Evolutionary conservation across 64 coral and sea anemone genomes (phyloP).

Genomic region (Actinia equina): DNA sequence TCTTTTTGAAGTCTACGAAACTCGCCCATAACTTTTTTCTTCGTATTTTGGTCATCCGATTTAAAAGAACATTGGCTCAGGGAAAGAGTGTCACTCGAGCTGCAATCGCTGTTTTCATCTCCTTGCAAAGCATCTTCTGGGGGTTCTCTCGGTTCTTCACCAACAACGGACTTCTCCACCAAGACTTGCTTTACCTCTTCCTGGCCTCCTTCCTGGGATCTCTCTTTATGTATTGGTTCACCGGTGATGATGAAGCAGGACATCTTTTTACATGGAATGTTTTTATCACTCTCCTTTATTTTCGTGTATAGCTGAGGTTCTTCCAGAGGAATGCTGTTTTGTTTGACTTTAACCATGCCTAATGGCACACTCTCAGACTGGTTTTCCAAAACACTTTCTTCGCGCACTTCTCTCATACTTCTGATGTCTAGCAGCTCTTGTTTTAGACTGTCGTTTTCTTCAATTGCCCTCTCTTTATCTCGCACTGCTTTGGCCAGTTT

Average conservation of each 20-base stretch:
- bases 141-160: not conserved
- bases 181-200: not conserved
- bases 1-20: constrained; percentile 49
- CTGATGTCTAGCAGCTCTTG: not conserved
- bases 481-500: constrained; percentile 75
- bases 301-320: not conserved
- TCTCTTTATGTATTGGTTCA: not conserved
- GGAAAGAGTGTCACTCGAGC: no score
- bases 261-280: not conserved
- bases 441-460: constrained; percentile 2
- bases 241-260: not conserved
- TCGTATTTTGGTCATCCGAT: not conserved
- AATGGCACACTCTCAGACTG: not conserved
- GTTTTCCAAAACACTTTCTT: not conserved
- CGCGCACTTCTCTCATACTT: not conserved
- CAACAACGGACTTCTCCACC: not conserved
- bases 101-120: not conserved
- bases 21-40: constrained; percentile 23
- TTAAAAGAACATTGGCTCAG: not conserved
- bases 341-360: not conserved
- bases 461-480: constrained; percentile 50
- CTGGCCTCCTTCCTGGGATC: not conserved
- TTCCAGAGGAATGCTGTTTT: not conserved
- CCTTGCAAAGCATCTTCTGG: not conserved
- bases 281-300: not conserved